Evolutionary conservation across 1,140 invertebrate genomes (phyloP), one percentile per base, ranked within the genome.

Genomic region (Elymnias hypermnestra): DNA sequence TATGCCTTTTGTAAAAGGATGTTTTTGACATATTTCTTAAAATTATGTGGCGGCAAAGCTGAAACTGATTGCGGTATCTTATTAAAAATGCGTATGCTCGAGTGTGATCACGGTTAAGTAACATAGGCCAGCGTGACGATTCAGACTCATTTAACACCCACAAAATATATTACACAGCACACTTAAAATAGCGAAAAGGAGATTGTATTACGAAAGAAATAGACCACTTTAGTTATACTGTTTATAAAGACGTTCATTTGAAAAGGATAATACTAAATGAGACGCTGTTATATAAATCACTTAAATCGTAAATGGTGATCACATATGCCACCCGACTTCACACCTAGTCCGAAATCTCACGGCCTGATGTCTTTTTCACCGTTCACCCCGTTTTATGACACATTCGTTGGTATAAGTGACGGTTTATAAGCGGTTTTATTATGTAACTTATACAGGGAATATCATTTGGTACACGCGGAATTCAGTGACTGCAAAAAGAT

Each of bases 291-390:
- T 51, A 57, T 67, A 63, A 67, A 67, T 67, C 63, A 67, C 51
- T 50, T 40, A 53, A 29, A 48, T 63, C 60, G 54, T 66, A 66
- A 66, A 66, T 48, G 49, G 36, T 59, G 57, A 69, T 65, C 59
- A 61, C 57, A 57, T 51, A 63, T 56, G 59, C 59, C 55, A 63
- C 58, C 64, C 55, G 44, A 63, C 50, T 71, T 71, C 58, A 58
- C 67, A 71, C 67, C 67, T 71, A 63, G 64, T 54, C 61, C 57
- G 41, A 63, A 61, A 60, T 63, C 61, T 60, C 58, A 49, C 43
- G 53, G 17, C 38, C 51, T 39, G 48, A 59, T 60, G 60, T 71
- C 67, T 64, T 60, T 65, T 68, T 68, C 64, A 60, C 38, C 52
- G 59, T 49, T 54, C 46, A 50, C 47, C 54, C 52, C 36, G 54